These are phyloP conservation scores for Notoglanidium macrostoma DNA, from an alignment of 2,797 vertebrate genomes.

Conservation along the genomic window DNA sequence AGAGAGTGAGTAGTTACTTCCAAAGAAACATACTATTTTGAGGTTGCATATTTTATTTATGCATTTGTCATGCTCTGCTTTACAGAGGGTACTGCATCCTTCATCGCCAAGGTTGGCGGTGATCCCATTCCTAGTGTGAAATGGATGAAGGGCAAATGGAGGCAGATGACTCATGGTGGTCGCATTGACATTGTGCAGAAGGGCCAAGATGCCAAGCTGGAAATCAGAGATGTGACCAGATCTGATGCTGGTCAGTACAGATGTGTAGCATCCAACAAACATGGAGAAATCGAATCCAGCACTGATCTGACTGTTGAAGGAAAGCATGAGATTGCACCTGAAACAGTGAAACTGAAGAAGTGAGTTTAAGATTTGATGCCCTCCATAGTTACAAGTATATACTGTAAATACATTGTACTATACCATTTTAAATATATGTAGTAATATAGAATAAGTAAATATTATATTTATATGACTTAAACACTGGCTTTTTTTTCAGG, in stretches of 20 bases:
- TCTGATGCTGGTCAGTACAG: conserved; percentile 94
- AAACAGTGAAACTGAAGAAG: conserved; percentile 95
- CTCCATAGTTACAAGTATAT: background rate
- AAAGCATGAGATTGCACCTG: conserved; percentile 78
- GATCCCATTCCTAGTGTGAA: conserved; percentile 97
- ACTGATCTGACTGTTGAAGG: conserved; percentile 88
- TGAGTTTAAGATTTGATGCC: conserved; percentile 78
- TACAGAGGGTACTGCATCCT: conserved; percentile 83
- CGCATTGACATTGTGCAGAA: conserved; percentile 90
- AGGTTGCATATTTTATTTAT: conserved; percentile 3
- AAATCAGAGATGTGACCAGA: conserved; percentile 91
- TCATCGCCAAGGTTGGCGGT: conserved; percentile 95
- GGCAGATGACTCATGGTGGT: conserved; percentile 92
- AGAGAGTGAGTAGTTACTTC: conserved; percentile 84
- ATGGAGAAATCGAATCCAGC: conserved; percentile 92
- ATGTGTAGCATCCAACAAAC: conserved; percentile 90
- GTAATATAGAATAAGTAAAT: background rate
- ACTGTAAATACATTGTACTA: background rate
- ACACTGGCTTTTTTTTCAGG: conserved; percentile 65
- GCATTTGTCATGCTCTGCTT: conserved; percentile 88
- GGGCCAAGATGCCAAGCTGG: conserved; percentile 89
- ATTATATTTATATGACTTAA: background rate
- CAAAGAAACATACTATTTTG: background rate
- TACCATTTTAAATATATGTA: background rate
- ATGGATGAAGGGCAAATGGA: conserved; percentile 99